A percentile compares a stretch with the other conserved stretches of the same genome.
phyloP scores from a whole-genome alignment of 2,797 vertebrate species.

The Coracias cyanogaster region DNA sequence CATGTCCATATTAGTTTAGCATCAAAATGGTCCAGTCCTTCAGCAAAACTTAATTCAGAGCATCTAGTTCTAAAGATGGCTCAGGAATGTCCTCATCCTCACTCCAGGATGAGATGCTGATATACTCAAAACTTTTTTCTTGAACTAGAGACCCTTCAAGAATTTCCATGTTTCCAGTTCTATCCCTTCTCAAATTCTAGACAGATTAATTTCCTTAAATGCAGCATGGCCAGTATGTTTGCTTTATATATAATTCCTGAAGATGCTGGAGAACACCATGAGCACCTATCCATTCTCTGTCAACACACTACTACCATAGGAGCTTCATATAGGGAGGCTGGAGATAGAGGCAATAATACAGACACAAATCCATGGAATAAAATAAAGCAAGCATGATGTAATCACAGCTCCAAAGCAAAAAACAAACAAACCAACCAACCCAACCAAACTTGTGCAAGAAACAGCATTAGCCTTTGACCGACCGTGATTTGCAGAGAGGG shows the following conservation, averaged over 20 bases:
- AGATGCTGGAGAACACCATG: not conserved
- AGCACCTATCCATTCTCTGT: not conserved
- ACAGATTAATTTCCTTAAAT: not conserved
- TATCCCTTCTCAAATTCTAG: not conserved
- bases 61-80: not conserved
- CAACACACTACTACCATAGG: not conserved
- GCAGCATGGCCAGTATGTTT: not conserved
- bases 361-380: not conserved
- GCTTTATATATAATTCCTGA: not conserved
- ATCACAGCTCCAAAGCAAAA: not conserved
- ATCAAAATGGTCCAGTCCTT: not conserved
- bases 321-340: not conserved
- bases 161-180: not conserved
- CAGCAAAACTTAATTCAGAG: not conserved
- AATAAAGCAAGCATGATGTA: not conserved
- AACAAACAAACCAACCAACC: not conserved
- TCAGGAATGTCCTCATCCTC: not conserved
- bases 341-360: not conserved
- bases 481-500: not conserved
- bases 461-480: not conserved
- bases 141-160: not conserved
- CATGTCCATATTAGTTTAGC: not conserved
- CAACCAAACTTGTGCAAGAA: not conserved
- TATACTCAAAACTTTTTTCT: not conserved
- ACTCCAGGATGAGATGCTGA: not conserved